Evolutionary conservation across 2,113 vertebrate genomes (phyloP), one percentile per base, ranked within the genome.

Genomic region (Paracanthobrama guichenoti): DNA sequence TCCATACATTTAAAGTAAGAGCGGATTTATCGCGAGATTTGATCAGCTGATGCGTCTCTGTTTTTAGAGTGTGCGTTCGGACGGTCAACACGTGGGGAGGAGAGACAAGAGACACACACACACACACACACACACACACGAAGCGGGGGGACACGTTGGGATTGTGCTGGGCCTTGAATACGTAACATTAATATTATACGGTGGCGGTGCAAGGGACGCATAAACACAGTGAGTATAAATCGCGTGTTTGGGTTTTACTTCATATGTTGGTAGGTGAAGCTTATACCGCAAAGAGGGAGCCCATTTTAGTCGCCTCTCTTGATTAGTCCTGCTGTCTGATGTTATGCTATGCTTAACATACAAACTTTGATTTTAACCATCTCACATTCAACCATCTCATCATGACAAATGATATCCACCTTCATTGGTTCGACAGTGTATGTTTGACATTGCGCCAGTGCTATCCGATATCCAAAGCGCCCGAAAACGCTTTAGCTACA

Each of bases 11-110:
- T 18, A 24, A 64, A 11, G 5, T 6, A 14, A 28, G 16, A 24
- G 50, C 35, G 39, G 59, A 10, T 50, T 26, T 90, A 83, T 94
- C 94, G 94, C 94, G 94, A 93, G 92, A 90, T 71, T 90, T 94
- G 42, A 90, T 90, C 93, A 94, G 93, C 94, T 94, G 94, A 93
- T 93, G 87, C 66, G 87, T 88, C 90, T 93, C 88, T 91, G 88
- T 93, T 93, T 93, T 92, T 91, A 88, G 74, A 91, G 91, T 81
- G 84, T 91, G 87, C 85, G 87, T 89, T 92, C 67, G 87, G 82
- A 91, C 91, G 88, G 89, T 88, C 88, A 93, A 91, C 94, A 95
- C 94, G 94, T 95, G 94, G 94, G 91, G 89, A 90, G 86, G 87
- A 91, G 89, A 74, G n/a, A 90, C 46, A 12, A 71, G 89, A 91